These are phyloP conservation scores for Volucella inanis DNA, from an alignment of 2,888 invertebrate genomes.

Conservation along the genomic window DNA sequence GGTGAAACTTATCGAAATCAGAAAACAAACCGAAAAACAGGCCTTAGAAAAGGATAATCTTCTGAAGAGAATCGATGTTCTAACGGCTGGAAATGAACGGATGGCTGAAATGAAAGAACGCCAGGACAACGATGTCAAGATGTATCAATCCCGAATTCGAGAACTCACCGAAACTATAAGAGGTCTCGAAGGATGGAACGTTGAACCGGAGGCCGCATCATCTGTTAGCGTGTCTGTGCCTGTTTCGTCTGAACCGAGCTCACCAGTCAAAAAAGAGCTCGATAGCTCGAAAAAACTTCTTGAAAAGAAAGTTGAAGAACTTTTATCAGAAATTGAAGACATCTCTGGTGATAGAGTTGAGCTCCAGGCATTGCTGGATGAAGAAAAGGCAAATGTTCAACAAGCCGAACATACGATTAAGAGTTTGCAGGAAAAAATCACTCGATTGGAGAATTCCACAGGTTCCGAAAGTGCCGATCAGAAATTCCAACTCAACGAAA, in stretches of 20 bases:
- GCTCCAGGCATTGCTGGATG: slow-evolving; percentile 85
- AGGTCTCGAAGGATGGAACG: slow-evolving; percentile 84
- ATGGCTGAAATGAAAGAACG: slow-evolving; percentile 92
- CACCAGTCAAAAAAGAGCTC: slow-evolving; percentile 25
- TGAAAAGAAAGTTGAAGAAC: slow-evolving; percentile 82
- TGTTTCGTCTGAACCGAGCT: not conserved
- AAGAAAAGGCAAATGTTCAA: slow-evolving; percentile 82
- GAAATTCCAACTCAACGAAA: slow-evolving; percentile 78
- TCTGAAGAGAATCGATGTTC: slow-evolving; percentile 88
- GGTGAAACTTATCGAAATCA: slow-evolving; percentile 86
- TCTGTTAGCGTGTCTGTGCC: not conserved
- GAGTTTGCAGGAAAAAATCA: slow-evolving; percentile 77
- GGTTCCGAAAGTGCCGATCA: slow-evolving; percentile 76
- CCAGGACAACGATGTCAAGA: slow-evolving; percentile 89
- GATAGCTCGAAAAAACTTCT: slow-evolving; percentile 33
- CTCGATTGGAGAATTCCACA: slow-evolving; percentile 74
- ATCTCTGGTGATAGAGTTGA: slow-evolving; percentile 86
- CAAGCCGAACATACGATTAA: slow-evolving; percentile 79
- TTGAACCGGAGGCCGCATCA: slow-evolving; percentile 33
- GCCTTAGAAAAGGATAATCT: slow-evolving; percentile 88
- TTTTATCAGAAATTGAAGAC: slow-evolving; percentile 85
- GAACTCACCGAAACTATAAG: slow-evolving; percentile 88
- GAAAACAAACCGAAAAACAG: slow-evolving; percentile 85
- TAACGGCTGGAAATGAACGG: slow-evolving; percentile 90
- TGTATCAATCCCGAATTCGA: slow-evolving; percentile 88